Evolutionary conservation across 2,113 vertebrate genomes (phyloP), one percentile per base, ranked within the genome.

Genomic region (Enhydra lutris): DNA sequence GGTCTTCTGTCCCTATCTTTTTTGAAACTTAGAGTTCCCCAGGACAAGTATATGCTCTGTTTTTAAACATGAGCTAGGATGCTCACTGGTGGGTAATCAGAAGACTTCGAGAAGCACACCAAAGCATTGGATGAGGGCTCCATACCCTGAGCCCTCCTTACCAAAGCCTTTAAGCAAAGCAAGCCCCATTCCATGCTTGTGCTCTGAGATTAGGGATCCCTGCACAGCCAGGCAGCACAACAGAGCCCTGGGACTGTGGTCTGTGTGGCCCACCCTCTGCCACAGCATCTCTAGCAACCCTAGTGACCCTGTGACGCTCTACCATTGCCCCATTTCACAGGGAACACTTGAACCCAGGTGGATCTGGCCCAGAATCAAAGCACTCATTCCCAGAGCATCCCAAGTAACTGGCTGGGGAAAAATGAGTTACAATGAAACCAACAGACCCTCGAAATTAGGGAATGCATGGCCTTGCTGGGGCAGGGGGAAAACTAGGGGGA

Each of bases 151-250:
- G 29, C 42, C 47, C 9, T 23, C 50, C 34, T 55, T 71, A 7
- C 20, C 18, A 4, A n/a, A 67, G 65, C 50, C 74, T 23, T 0
- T 34, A 15, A 31, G 39, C 24, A 4, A 34, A 74, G 3, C 17
- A 10, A 31, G n/a, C 1, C 12, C 15, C 7, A 13, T 8, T 20
- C 18, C 11, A 1, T 29, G 34, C 45, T 3, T 3, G 0, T 10
- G 39, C 73, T 63, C 71, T 26, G 63, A 11, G 78, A 34, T 3
- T 6, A 21, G 57, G 31, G 11, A 11, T 3, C 26, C 1, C 0
- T 2, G 39, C 36, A 9, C 11, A 52, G 61, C 17, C 5, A n/a
- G 4, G 13, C 26, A 4, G 15, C 20, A 29, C 52, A 12, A 5
- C 13, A 15, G 34, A 76, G 84, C n/a, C 18, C 0, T 1, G 74